Percentiles rank a stretch among this genome's conserved stretches.
These are phyloP conservation scores for Carassius carassius DNA, from an alignment of 2,113 vertebrate species.

Conservation along the genomic window DNA sequence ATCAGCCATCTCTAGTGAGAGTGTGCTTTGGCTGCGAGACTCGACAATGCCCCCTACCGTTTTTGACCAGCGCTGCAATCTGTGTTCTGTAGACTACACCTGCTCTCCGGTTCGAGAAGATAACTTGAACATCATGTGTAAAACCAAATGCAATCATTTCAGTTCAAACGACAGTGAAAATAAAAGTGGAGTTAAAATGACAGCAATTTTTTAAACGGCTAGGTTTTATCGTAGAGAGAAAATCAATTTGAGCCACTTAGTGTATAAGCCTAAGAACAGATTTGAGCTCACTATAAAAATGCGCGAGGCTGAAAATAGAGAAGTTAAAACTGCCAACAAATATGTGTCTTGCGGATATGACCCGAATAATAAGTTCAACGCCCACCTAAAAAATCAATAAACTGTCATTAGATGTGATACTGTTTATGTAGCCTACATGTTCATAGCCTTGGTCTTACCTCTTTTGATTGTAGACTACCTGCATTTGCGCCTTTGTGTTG, in stretches of 20 bases:
- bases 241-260: background rate
- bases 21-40: constrained; percentile 48
- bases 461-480: background rate
- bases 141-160: background rate
- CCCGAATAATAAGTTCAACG: background rate
- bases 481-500: background rate
- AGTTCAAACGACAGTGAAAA: background rate
- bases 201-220: background rate
- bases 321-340: background rate
- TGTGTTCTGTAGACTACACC: background rate
- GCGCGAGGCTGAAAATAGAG: background rate
- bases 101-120: constrained; percentile 14
- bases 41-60: constrained; percentile 77
- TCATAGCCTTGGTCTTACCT: background rate
- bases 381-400: background rate
- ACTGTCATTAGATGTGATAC: background rate
- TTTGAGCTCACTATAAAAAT: constrained; percentile 15
- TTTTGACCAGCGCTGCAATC: background rate
- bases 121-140: background rate
- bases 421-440: background rate
- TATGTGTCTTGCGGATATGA: background rate
- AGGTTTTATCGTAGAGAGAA: background rate
- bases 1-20: background rate
- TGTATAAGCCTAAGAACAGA: background rate
- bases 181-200: background rate